Percentiles rank a stretch among this genome's conserved stretches.
These are phyloP conservation scores for Lasiommata megera DNA, from an alignment of 2,888 invertebrate genomes.

Conservation along the genomic window DNA sequence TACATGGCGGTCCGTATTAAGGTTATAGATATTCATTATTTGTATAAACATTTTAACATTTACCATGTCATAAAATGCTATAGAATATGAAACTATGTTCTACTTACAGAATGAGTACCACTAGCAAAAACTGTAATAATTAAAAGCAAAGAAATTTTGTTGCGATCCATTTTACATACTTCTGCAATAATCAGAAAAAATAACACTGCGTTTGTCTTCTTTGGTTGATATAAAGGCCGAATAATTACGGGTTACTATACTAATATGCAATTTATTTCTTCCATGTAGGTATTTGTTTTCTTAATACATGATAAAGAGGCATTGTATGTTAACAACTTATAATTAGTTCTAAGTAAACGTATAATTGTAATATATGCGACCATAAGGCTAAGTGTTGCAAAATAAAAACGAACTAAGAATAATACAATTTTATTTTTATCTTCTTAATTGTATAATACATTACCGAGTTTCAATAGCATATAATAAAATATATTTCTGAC, in stretches of 20 bases:
- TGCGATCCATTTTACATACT: slow-evolving; percentile 40
- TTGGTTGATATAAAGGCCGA: slow-evolving; percentile 38
- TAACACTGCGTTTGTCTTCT: neutral
- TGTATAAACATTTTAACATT: no score
- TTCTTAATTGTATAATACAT: no score
- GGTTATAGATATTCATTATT: no score
- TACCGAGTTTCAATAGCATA: no score
- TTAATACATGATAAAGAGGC: neutral
- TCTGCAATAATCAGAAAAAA: neutral
- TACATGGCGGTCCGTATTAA: no score
- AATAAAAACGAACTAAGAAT: no score
- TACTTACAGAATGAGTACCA: slow-evolving; percentile 55
- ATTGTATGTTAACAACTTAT: neutral
- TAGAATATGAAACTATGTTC: neutral
- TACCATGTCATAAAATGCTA: no score
- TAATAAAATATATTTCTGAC: neutral
- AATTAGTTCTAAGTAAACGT: neutral
- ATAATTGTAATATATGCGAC: neutral
- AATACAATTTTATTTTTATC: no score
- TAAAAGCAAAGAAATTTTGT: slow-evolving; percentile 41
- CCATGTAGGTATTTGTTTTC: slow-evolving; percentile 13
- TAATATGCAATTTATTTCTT: slow-evolving; percentile 23
- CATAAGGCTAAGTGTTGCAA: neutral
- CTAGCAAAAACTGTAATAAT: slow-evolving; percentile 40
- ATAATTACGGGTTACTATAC: slow-evolving; percentile 33